Base-by-base conservation (phyloP, 2,113 vertebrate species). In the Urocitellus parryii region DNA sequence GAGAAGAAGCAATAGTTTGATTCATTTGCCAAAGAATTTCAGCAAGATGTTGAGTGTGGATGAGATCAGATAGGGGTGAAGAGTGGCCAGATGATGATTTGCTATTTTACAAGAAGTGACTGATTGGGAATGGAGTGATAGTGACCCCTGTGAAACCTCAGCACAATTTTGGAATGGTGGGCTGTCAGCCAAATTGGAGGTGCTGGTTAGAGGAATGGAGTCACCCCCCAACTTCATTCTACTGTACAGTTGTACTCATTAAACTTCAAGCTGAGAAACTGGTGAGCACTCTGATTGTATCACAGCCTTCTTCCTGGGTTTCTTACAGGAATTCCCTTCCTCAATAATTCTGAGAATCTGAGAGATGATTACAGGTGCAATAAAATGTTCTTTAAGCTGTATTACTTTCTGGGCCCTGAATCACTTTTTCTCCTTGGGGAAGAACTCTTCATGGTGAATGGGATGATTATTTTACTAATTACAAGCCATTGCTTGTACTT, bases 191-290 rank as follows among this genome's bases (percentile, higher is more conserved):
- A 90, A 58, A n/a, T 22, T 37, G 37, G 39, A 83, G 51, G 29
- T 63, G 20, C 34, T n/a, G 10, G 1, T 63, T 61, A 25, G 10
- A 82, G 14, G 29, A 67, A 4, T 17, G 2, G 16, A 51, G 24
- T 5, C 7, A 45, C 1, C 1, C 5, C 27, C 24, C 25, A 32
- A 13, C 5, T 48, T 87, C 67, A 34, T 68, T 81, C 58, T 58
- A 56, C 27, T 29, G 4, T 5, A 9, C 1, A 17, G 14, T 4
- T 51, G 24, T 51, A 18, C 9, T 18, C 8, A 18, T 0, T 51
- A 27, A 0, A n/a, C 6, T 73, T 58, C 4, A 73, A 5, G 16
- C 11, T 90, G 51, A n/a, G 5, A 58, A 39, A 4, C 5, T 22
- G 18, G n/a, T 16, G 53, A 65, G 8, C 6, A 42, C 13, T 17